Evolutionary conservation across 2,797 vertebrate genomes (phyloP), one percentile per base, ranked within the genome.

Genomic region (Oreochromis grahami): DNA sequence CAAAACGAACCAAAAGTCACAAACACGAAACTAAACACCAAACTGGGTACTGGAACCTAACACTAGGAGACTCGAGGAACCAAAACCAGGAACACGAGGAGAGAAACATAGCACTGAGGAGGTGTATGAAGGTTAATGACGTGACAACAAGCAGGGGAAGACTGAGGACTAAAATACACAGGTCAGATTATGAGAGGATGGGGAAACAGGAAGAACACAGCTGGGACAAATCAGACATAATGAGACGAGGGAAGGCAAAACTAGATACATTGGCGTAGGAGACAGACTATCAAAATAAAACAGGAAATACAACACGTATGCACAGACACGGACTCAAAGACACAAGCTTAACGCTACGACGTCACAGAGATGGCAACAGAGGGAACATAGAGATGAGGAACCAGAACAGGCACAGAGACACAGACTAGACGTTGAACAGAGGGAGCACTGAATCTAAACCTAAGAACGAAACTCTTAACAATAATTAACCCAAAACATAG

Each of bases 111-210:
- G 3, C 55, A 58, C 26, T 32, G 55, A 58, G 26, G 26, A 17
- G 5, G 26, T 6, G 0, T 32, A 32, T 0, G 26, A 32, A 58
- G 26, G 55, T 58, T 58, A 58, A 58, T 5, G 1, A 58, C 1
- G 1, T 10, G 5, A 58, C 55, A 58, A 58, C 14, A 32, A 58
- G 55, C 55, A 29, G 53, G 53, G 2, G 53, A 24, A 55, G 24
- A 29, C 24, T 29, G 24, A 55, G 26, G 55, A 32, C 55, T 58
- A 32, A 32, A 58, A 17, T 58, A 32, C 26, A 58, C 55, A 32
- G 0, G 8, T 58, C 1, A 8, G 55, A 1, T 58, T 17, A 58
- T 17, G 55, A 58, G 53, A 56, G 55, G 55, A 58, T 32, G 8
- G 55, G 26, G 8, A 58, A 58, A 58, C 55, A 58, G 55, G 55